Percentiles rank a stretch among this genome's conserved stretches.
Conservation (phyloP, 2,888 invertebrate genomes). For the Idaea aversata region DNA sequence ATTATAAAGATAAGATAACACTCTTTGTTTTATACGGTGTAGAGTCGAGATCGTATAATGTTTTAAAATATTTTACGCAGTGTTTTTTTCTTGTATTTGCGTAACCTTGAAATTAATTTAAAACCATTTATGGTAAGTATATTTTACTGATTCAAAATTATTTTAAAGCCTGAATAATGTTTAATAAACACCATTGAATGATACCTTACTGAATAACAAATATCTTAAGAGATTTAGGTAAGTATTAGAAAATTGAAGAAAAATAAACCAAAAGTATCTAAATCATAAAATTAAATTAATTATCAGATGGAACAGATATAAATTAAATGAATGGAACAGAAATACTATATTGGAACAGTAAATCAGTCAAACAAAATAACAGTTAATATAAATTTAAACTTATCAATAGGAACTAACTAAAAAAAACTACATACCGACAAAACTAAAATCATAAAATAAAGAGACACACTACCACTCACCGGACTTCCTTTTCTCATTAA, state of each 20-base stretch:
- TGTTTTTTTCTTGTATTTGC: neutral
- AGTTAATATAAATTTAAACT: neutral
- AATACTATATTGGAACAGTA: too few relatives aligned
- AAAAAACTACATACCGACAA: constrained; percentile 13
- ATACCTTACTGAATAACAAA: too few relatives aligned
- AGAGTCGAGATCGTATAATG: neutral
- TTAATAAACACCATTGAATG: too few relatives aligned
- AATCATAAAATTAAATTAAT: too few relatives aligned
- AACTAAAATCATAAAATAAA: constrained; percentile 23
- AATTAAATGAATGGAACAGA: too few relatives aligned
- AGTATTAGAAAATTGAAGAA: too few relatives aligned
- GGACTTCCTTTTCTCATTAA: constrained; percentile 88
- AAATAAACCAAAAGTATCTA: too few relatives aligned
- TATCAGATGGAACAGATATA: too few relatives aligned
- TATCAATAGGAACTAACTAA: neutral
- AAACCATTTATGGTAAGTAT: neutral
- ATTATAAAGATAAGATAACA: neutral
- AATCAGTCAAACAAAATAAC: too few relatives aligned
- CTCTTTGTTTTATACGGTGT: neutral
- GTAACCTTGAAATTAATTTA: neutral
- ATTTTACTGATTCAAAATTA: too few relatives aligned
- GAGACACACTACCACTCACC: constrained; percentile 83
- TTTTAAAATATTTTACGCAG: neutral
- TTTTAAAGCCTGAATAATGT: too few relatives aligned
- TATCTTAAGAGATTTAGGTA: too few relatives aligned